Evolutionary conservation across 2,113 vertebrate species (phyloP).

Genomic region (Struthidea cinerea): DNA sequence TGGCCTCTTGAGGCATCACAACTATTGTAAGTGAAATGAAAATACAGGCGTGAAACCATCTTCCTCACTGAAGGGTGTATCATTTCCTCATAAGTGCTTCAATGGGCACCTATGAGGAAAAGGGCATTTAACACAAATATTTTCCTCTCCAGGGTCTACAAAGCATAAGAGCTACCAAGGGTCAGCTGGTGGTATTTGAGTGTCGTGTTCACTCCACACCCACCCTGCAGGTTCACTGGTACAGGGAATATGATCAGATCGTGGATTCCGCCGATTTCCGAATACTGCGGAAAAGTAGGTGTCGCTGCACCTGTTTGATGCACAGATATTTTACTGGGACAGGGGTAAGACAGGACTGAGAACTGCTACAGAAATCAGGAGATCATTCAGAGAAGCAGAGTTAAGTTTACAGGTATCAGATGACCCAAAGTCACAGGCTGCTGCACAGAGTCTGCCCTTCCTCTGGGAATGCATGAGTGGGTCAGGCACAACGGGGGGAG

Average conservation of each 20-base stretch:
- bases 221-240: conserved; percentile 82
- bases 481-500: background rate
- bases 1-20: background rate
- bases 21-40: background rate
- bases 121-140: background rate
- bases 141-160: conserved; percentile 76
- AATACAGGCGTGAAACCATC: background rate
- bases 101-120: too few species aligned
- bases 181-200: conserved; percentile 84
- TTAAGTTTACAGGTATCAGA: background rate
- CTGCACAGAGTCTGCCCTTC: background rate
- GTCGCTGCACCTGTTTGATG: fast-evolving
- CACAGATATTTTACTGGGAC: fast-evolving
- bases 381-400: fast-evolving
- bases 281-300: conserved; percentile 85
- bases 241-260: conserved; percentile 78
- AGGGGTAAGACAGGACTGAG: background rate
- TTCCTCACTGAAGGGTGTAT: background rate
- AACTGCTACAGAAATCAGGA: background rate
- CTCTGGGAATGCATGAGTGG: fast-evolving
- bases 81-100: background rate
- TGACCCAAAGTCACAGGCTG: background rate
- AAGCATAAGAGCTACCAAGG: conserved; percentile 78
- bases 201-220: conserved; percentile 78
- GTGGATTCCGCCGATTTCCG: conserved; percentile 83